A percentile compares a stretch with the other conserved stretches of the same genome.
Conservation (phyloP, 2,888 invertebrate genomes). For the Aspidapion aeneum region DNA sequence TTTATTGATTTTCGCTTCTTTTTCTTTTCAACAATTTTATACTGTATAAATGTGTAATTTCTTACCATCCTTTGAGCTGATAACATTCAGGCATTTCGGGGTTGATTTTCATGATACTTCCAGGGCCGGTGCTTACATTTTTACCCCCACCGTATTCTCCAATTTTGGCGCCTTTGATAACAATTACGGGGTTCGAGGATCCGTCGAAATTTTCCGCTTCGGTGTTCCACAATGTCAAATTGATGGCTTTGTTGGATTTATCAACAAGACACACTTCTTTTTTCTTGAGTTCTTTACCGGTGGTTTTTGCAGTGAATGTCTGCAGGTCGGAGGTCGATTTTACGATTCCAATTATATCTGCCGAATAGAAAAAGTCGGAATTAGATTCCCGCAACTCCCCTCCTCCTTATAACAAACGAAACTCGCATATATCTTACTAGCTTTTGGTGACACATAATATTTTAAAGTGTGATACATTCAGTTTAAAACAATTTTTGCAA, state of each 20-base stretch:
- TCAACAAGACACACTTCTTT: constrained; percentile 87
- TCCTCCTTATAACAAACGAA: background rate
- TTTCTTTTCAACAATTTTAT: too few relatives aligned
- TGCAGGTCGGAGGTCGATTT: constrained; percentile 68
- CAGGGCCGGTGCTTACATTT: constrained; percentile 55
- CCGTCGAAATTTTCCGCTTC: constrained; percentile 85
- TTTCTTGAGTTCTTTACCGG: constrained; percentile 83
- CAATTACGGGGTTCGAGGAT: constrained; percentile 73
- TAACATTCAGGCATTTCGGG: constrained; percentile 89
- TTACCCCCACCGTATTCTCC: constrained; percentile 87
- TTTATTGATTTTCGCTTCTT: too few relatives aligned
- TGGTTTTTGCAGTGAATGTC: constrained; percentile 66
- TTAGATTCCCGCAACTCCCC: background rate
- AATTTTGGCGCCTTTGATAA: constrained; percentile 79
- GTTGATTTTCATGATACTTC: constrained; percentile 71
- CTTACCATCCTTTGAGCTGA: constrained; percentile 77
- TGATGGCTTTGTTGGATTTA: constrained; percentile 69
- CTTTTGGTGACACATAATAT: too few relatives aligned
- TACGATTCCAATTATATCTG: constrained; percentile 89
- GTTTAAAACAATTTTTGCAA: too few relatives aligned
- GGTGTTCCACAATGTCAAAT: constrained; percentile 80
- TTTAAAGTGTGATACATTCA: too few relatives aligned
- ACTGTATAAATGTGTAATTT: background rate
- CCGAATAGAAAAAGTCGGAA: background rate
- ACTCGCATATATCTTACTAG: too few relatives aligned